phyloP scores from a whole-genome alignment of 30 jellyfish, hydroid and myxozoan genomes.

The Hydra vulgaris region DNA sequence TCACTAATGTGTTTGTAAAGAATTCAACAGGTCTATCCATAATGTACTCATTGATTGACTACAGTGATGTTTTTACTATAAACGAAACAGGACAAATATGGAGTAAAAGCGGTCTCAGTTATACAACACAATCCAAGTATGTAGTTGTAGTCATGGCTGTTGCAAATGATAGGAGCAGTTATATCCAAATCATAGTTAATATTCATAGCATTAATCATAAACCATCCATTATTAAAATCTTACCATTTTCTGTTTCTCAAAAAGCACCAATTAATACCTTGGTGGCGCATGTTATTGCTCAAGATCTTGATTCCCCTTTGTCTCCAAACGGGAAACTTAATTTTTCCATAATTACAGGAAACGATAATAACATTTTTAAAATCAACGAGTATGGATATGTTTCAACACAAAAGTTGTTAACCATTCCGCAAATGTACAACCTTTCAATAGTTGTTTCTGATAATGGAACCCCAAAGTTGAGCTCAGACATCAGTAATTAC shows the following conservation, averaged over 20 bases:
- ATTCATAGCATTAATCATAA: not conserved
- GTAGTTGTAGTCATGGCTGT: constrained; percentile 11
- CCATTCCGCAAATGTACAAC: constrained; percentile 27
- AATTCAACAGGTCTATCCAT: not conserved
- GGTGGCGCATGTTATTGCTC: constrained; percentile 4
- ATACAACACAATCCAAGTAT: not conserved
- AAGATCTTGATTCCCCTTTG: not conserved
- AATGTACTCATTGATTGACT: constrained; percentile 3
- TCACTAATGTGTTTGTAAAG: constrained; percentile 12
- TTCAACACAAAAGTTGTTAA: constrained; percentile 32
- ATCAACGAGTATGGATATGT: constrained; percentile 5
- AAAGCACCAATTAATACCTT: not conserved
- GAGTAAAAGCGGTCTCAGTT: not conserved
- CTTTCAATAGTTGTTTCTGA: constrained; percentile 45
- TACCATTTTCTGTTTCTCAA: constrained; percentile 3
- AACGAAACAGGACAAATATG: not conserved
- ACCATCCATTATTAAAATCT: constrained; percentile 7
- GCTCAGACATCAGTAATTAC: constrained; percentile 23
- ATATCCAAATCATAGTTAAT: not conserved
- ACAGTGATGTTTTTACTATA: constrained; percentile 2
- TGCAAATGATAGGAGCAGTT: constrained; percentile 13
- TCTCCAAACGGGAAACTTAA: not conserved
- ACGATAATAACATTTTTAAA: not conserved
- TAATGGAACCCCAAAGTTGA: constrained; percentile 42
- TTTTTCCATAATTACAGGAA: constrained; percentile 8